phyloP scores from a whole-genome alignment of 2,113 vertebrate species.

The Panthera leo region DNA sequence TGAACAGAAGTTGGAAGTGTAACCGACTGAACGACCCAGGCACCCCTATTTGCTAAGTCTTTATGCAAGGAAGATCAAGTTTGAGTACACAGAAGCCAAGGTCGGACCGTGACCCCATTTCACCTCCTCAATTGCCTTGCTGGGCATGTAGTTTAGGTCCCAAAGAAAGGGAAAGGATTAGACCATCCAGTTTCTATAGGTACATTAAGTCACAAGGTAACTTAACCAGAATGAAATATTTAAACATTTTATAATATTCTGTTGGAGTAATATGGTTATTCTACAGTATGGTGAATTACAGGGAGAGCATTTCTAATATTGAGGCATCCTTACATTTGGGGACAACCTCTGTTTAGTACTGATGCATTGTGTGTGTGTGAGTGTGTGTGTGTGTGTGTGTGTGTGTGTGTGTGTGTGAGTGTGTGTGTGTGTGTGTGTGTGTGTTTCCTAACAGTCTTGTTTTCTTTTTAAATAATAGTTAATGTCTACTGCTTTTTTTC shows the following conservation, averaged over 20 bases:
- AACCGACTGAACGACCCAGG: too few relatives aligned
- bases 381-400: not conserved
- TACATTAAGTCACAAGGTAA: not conserved
- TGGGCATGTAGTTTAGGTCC: not conserved
- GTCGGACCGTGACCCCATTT: rapidly evolving
- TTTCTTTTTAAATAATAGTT: not conserved
- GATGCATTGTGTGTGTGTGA: not conserved
- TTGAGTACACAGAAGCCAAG: not conserved
- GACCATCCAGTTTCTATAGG: not conserved
- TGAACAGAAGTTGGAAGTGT: too few relatives aligned
- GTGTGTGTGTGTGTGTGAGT: not conserved
- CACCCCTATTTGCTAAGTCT: not conserved
- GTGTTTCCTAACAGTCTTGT: not conserved
- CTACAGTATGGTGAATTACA: not conserved
- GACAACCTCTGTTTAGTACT: not conserved
- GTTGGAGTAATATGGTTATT: not conserved
- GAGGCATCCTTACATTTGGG: not conserved
- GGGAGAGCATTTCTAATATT: not conserved
- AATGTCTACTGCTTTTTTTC: not conserved
- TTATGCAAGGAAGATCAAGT: not conserved
- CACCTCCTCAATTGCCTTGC: not conserved
- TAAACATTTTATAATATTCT: not conserved
- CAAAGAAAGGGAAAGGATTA: not conserved
- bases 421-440: not conserved
- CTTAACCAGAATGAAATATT: not conserved